These are phyloP conservation scores for Cyanoderma ruficeps DNA, from an alignment of 2,113 vertebrate genomes.

Conservation along the genomic window DNA sequence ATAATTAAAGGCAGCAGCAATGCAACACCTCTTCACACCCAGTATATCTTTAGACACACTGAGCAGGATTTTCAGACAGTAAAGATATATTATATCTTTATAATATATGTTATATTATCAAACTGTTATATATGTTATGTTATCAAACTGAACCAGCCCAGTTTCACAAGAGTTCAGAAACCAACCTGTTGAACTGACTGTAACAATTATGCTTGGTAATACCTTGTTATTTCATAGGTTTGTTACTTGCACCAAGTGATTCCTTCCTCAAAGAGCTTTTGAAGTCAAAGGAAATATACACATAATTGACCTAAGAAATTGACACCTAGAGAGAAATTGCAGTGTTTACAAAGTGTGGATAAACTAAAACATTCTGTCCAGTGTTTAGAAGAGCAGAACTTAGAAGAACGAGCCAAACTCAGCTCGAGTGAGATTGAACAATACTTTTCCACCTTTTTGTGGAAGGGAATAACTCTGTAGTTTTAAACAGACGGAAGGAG, in stretches of 20 bases:
- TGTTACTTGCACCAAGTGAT: not conserved
- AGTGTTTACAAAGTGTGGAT: not conserved
- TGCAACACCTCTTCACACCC: not conserved
- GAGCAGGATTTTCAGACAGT: not conserved
- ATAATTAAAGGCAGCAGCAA: not conserved
- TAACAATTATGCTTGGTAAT: not conserved
- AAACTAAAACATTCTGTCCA: not conserved
- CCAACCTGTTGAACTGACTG: not conserved
- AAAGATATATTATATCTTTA: not conserved
- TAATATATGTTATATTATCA: too few species aligned
- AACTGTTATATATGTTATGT: too few species aligned
- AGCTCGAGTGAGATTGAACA: not conserved
- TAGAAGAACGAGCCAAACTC: not conserved
- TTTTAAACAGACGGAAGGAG: not conserved
- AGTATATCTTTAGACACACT: not conserved
- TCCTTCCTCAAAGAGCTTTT: not conserved
- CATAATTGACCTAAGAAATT: not conserved
- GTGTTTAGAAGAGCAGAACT: not conserved
- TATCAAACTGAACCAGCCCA: not conserved
- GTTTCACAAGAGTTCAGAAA: not conserved
- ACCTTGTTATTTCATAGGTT: not conserved
- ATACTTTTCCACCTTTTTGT: rapidly evolving
- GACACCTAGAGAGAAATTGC: not conserved
- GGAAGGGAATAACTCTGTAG: not conserved
- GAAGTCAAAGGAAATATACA: not conserved